A percentile compares a stretch with the other conserved stretches of the same genome.
Evolutionary conservation across 2,797 vertebrate genomes (phyloP).

Genomic region (Taeniopygia guttata): DNA sequence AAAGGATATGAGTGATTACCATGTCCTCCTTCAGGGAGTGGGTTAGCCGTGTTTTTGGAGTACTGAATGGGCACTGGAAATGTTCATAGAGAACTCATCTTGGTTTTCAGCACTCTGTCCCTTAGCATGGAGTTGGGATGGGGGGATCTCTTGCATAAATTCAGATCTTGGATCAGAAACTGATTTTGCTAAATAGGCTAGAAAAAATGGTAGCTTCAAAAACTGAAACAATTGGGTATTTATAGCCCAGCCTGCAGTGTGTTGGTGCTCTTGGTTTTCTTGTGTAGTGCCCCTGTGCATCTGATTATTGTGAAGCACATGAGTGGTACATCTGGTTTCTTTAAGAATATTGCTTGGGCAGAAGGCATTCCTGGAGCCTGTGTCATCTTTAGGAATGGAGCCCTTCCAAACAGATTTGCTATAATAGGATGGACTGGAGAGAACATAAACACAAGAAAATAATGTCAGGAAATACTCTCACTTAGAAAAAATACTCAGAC

Average conservation of each 20-base stretch:
- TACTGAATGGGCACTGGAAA: neutral
- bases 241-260: neutral
- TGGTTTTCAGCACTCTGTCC: neutral
- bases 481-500: constrained; percentile 23
- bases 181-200: neutral
- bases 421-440: constrained; percentile 18
- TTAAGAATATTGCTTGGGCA: neutral
- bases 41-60: constrained; percentile 4
- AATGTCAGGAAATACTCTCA: constrained; percentile 53
- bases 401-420: constrained; percentile 23
- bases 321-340: neutral
- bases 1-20: constrained; percentile 39
- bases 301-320: neutral
- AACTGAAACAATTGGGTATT: neutral
- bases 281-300: fast-evolving
- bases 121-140: neutral
- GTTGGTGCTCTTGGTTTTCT: neutral
- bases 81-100: neutral
- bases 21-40: constrained; percentile 15
- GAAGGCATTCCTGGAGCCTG: constrained; percentile 13
- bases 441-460: constrained; percentile 47
- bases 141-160: neutral
- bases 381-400: neutral
- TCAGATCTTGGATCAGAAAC: neutral
- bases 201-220: neutral